Evolutionary conservation across 2,113 vertebrate species (phyloP), one percentile per base, ranked within the genome.

Genomic region (Leucoraja erinaceus): DNA sequence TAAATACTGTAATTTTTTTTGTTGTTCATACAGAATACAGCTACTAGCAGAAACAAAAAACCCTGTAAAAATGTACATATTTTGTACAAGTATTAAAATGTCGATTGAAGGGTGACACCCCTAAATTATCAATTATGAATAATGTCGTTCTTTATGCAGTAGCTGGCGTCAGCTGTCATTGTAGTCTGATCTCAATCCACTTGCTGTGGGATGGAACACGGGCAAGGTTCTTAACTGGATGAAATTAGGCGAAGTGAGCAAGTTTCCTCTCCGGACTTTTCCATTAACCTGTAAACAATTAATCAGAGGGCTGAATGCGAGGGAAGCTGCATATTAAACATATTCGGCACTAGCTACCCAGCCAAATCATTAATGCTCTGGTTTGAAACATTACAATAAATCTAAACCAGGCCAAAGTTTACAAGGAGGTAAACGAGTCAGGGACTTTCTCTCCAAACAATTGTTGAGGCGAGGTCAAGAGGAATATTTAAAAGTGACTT

Each of bases 21-120:
- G 90, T 72, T 91, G 90, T 91, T 90, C 72, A 91, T 70, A 91
- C 90, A 91, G 68, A 72, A 54, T 72, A 91, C 90, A 72, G 90
- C 90, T 70, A 91, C 20, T 91, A 91, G 90, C 90, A 72, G 90
- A 91, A 91, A 91, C 66, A 91, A 72, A 90, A 28, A 66, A 90
- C 70, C 86, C 33, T 91, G 90, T 91, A 91, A 91, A 91, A 91
- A 91, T 91, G 90, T 91, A 91, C 90, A 91, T 91, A 91, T 91
- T 91, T 91, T 91, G 90, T 91, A 91, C 90, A 91, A 91, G 90
- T 91, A 91, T 91, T 91, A 91, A 91, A 91, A 91, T 91, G 68
- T 91, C 90, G 90, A 91, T 90, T 91, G 90, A 72, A 91, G 90
- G 90, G 90, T 91, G 33, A 91, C 90, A 72, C 90, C 90, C 90